A percentile compares a stretch with the other conserved stretches of the same genome.
These are phyloP conservation scores for Epinephelus fuscoguttatus DNA, from an alignment of 2,113 vertebrate species.

Conservation along the genomic window DNA sequence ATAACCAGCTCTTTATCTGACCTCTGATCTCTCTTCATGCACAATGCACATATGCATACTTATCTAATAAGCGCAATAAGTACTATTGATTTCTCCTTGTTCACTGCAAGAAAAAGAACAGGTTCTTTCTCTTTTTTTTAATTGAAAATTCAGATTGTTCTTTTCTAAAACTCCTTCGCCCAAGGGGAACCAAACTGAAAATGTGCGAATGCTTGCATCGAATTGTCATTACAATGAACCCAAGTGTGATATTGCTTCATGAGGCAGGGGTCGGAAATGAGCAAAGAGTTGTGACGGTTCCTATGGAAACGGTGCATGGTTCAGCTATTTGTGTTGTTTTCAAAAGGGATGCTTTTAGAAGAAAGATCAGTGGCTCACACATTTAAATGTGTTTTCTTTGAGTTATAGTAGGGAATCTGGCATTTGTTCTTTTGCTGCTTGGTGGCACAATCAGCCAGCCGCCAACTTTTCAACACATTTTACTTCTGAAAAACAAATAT, in stretches of 20 bases:
- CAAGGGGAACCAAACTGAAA: background rate
- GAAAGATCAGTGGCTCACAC: slow-evolving; percentile 11
- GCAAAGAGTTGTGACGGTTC: slow-evolving; percentile 46
- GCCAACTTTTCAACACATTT: background rate
- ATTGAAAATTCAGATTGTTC: slow-evolving; percentile 1
- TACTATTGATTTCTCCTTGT: background rate
- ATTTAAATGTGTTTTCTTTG: slow-evolving; percentile 17
- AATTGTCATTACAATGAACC: slow-evolving; percentile 60
- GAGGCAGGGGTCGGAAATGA: slow-evolving; percentile 37
- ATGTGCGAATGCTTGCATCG: slow-evolving; percentile 28
- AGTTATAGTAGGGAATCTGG: background rate
- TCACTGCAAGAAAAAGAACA: background rate
- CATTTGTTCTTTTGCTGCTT: slow-evolving; percentile 7
- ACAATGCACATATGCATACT: background rate
- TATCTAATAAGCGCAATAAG: background rate
- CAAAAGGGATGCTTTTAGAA: slow-evolving; percentile 12
- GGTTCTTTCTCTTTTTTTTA: background rate
- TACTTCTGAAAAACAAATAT: background rate
- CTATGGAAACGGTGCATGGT: slow-evolving; percentile 61
- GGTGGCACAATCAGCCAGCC: background rate
- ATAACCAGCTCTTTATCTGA: background rate
- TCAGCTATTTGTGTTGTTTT: slow-evolving; percentile 24
- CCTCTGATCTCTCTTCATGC: background rate
- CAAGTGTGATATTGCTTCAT: slow-evolving; percentile 62
- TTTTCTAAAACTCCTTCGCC: background rate